Conservation (phyloP, 2,888 invertebrate species). For the Trichogramma dendrolimi region DNA sequence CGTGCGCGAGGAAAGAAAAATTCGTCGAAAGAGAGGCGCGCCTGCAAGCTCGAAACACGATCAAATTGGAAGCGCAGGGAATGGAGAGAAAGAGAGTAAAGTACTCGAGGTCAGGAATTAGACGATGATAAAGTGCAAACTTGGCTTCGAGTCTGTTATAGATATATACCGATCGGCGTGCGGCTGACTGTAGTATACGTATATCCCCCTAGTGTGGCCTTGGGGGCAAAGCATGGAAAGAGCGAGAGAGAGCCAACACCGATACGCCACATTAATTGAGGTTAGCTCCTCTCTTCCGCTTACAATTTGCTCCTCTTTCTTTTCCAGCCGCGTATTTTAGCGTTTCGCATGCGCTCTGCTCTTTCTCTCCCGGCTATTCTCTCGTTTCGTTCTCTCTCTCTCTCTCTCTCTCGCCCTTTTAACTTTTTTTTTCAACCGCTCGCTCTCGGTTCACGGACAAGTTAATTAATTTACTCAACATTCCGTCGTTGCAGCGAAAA, state of each 20-base stretch:
- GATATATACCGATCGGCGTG: no score
- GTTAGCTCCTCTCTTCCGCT: constrained; percentile 21
- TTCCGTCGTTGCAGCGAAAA: background rate
- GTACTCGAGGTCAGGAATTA: no score
- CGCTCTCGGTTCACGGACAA: constrained; percentile 8
- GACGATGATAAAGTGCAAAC: no score
- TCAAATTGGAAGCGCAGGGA: no score
- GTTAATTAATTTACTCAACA: constrained; percentile 26
- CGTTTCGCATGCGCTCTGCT: background rate
- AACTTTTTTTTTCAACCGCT: background rate
- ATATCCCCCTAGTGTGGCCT: no score
- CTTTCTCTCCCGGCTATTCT: background rate
- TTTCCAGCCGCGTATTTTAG: background rate
- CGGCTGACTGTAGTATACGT: no score
- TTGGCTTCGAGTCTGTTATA: no score
- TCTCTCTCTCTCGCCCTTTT: background rate
- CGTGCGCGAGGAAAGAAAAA: no score
- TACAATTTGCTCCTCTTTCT: constrained; percentile 11
- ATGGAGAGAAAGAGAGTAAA: no score
- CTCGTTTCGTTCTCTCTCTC: background rate
- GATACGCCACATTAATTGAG: constrained; percentile 19
- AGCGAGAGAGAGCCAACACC: background rate
- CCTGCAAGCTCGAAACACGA: no score
- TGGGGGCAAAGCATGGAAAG: no score
- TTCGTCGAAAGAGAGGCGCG: no score